Conservation (phyloP, 1,140 invertebrate species). For the Lucilia cuprina region DNA sequence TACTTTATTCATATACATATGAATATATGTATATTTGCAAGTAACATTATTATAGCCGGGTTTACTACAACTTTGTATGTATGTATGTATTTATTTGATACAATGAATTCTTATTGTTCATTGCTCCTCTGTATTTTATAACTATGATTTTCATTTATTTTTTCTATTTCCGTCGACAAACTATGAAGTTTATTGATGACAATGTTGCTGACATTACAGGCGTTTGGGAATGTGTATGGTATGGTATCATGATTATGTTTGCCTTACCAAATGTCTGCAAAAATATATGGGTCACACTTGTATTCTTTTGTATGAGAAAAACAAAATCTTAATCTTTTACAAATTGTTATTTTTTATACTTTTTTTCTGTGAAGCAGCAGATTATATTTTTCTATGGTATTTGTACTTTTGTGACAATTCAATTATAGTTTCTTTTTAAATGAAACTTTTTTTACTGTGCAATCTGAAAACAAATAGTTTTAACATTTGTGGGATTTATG, state of each 20-base stretch:
- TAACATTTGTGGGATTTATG: not conserved
- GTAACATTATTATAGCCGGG: not conserved
- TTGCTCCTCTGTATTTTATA: not conserved
- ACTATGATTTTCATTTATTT: not conserved
- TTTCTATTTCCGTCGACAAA: no score
- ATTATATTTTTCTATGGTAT: not conserved
- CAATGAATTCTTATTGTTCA: slow-evolving; percentile 2
- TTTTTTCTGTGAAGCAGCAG: not conserved
- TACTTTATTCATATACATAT: no score
- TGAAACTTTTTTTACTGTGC: not conserved
- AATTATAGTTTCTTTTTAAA: not conserved
- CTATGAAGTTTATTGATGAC: no score
- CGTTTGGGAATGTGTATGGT: no score
- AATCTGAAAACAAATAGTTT: not conserved
- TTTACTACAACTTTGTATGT: not conserved
- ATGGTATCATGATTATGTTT: not conserved
- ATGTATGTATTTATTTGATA: not conserved
- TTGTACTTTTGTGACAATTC: not conserved
- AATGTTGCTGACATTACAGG: no score
- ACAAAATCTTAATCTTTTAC: slow-evolving; percentile 10
- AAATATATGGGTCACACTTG: slow-evolving; percentile 1
- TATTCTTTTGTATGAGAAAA: not conserved
- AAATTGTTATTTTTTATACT: not conserved
- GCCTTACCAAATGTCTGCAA: not conserved
- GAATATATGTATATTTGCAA: no score